A percentile compares a stretch with the other conserved stretches of the same genome.
phyloP scores from a whole-genome alignment of 2,797 vertebrate genomes.

The Pangasius macronema region DNA sequence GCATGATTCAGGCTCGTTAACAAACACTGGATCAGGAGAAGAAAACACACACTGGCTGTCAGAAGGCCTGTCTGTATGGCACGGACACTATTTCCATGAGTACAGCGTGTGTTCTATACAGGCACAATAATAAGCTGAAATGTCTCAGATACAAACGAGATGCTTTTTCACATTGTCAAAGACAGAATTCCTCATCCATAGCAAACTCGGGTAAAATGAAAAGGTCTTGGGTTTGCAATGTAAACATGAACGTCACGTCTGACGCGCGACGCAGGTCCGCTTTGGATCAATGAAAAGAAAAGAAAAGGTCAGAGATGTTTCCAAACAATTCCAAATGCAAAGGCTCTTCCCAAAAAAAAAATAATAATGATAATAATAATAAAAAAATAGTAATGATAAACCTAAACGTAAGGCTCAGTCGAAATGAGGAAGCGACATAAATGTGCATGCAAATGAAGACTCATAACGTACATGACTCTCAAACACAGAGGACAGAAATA shows the following conservation, averaged over 20 bases:
- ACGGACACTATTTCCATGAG: neutral
- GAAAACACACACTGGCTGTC: neutral
- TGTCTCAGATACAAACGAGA: neutral
- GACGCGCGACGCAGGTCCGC: neutral
- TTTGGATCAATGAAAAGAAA: neutral
- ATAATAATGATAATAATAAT: neutral
- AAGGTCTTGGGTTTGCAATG: conserved; percentile 1
- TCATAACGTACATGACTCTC: neutral
- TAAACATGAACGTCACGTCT: conserved; percentile 54
- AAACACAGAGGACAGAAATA: neutral
- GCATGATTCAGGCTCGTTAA: neutral
- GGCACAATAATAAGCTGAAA: conserved; percentile 22
- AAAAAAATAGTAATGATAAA: neutral
- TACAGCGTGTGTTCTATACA: conserved; percentile 29
- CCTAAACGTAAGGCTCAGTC: neutral
- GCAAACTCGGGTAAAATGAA: conserved; percentile 30
- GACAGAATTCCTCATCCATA: neutral
- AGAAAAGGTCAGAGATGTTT: neutral
- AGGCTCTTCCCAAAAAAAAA: neutral
- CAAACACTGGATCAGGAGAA: neutral
- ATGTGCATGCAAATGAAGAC: neutral
- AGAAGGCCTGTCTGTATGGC: neutral
- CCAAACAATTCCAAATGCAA: neutral
- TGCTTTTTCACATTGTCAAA: conserved; percentile 16
- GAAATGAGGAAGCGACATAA: neutral